phyloP scores from a whole-genome alignment of 2,113 vertebrate species.

The Phylloscopus trochilus region DNA sequence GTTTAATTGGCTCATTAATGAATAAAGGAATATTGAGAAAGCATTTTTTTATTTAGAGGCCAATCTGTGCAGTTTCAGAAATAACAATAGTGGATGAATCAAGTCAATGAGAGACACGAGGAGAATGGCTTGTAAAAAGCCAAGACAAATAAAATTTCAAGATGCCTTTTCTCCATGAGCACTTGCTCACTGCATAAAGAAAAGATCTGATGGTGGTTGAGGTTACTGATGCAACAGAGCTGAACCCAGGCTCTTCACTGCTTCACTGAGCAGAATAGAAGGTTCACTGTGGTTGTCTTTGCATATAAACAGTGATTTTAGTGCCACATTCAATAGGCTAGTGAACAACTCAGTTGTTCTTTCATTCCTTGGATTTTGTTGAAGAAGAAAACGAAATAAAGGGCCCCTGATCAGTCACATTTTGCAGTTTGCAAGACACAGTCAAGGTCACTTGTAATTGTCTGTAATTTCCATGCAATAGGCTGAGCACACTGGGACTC shows the following conservation, averaged over 20 bases:
- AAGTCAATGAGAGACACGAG: background rate
- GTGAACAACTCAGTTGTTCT: background rate
- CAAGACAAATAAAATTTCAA: background rate
- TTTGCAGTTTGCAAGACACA: background rate
- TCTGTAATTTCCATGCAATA: background rate
- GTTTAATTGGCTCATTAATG: background rate
- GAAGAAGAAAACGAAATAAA: background rate
- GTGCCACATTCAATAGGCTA: background rate
- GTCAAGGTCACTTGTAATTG: background rate
- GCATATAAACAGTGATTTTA: background rate
- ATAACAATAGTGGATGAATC: background rate
- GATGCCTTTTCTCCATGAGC: background rate
- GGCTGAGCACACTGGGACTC: background rate
- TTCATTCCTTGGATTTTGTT: background rate
- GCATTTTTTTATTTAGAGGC: background rate
- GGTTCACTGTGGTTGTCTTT: background rate
- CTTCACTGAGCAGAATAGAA: background rate
- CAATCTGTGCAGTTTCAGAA: background rate
- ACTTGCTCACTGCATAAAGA: background rate
- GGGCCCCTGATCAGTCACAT: accelerated
- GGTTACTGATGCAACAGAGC: background rate
- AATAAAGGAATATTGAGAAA: background rate
- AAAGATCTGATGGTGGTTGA: background rate
- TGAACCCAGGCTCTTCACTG: background rate
- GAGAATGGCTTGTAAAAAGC: background rate